Conservation (phyloP, 2,797 vertebrate genomes). For the Arnoldichthys spilopterus region DNA sequence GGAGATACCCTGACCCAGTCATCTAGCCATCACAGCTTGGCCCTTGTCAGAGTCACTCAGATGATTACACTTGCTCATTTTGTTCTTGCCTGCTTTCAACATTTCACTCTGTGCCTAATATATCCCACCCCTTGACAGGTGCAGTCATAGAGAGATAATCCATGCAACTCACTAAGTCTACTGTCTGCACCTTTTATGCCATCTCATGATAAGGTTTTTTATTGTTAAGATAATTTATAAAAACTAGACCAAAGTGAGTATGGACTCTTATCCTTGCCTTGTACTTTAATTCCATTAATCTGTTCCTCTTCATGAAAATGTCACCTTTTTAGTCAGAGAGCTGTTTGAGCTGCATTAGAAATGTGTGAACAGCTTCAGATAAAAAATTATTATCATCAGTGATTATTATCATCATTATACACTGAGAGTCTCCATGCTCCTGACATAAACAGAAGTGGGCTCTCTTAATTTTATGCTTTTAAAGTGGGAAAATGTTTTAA, state of each 20-base stretch:
- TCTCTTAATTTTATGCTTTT: constrained; percentile 20
- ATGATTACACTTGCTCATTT: too few species aligned
- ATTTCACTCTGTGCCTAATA: too few species aligned
- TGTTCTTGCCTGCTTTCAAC: too few species aligned
- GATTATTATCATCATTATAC: background rate
- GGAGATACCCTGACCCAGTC: too few species aligned
- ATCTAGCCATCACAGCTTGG: too few species aligned
- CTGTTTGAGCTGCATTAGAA: background rate
- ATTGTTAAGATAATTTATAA: background rate
- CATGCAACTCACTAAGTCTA: too few species aligned
- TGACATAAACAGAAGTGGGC: constrained; percentile 29
- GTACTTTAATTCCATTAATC: background rate
- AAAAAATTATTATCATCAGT: background rate
- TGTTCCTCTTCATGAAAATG: background rate
- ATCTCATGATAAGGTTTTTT: background rate
- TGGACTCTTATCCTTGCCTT: background rate
- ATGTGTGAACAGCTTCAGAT: background rate
- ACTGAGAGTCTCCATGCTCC: constrained; percentile 51
- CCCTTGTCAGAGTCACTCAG: too few species aligned
- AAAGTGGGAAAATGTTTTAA: background rate
- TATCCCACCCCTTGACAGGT: too few species aligned
- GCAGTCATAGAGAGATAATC: too few species aligned
- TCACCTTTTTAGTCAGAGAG: background rate
- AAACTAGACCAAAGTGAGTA: background rate
- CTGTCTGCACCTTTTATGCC: background rate